Evolutionary conservation across 1,140 invertebrate species (phyloP).

Genomic region (Pseudomyrmex cubaensis): DNA sequence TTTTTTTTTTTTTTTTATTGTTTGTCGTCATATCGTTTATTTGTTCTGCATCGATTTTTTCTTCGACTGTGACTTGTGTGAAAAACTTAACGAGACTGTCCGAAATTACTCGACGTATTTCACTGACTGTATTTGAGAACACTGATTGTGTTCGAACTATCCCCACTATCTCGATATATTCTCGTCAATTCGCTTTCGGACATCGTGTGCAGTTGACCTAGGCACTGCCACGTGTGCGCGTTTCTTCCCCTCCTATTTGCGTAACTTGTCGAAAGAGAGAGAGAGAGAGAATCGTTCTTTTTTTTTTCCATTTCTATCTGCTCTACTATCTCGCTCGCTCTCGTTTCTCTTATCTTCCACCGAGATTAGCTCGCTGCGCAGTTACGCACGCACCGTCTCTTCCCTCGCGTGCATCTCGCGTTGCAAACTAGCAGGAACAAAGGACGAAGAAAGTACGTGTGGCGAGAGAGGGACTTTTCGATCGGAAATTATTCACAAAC

Average conservation of each 20-base stretch:
- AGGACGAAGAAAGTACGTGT: slow-evolving; percentile 50
- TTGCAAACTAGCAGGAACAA: slow-evolving; percentile 30
- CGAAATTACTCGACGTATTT: slow-evolving; percentile 64
- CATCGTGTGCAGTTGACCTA: slow-evolving; percentile 64
- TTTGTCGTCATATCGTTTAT: background rate
- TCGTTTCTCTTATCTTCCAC: slow-evolving; percentile 57
- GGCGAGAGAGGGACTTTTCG: slow-evolving; percentile 31
- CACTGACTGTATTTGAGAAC: background rate
- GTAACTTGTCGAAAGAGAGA: background rate
- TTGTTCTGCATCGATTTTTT: background rate
- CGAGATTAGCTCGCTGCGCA: slow-evolving; percentile 75
- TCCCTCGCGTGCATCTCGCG: slow-evolving; percentile 34
- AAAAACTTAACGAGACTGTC: background rate
- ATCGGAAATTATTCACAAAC: too few relatives aligned
- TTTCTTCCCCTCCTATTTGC: slow-evolving; percentile 44
- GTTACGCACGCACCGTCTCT: slow-evolving; percentile 55
- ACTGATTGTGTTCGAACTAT: background rate
- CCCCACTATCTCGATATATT: background rate
- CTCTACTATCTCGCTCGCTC: slow-evolving; percentile 30
- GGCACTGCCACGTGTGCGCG: slow-evolving; percentile 67
- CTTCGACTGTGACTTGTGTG: background rate
- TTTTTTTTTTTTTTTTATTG: background rate
- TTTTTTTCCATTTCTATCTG: slow-evolving; percentile 17
- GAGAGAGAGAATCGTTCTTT: background rate
- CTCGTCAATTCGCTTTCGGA: slow-evolving; percentile 21